Conservation (phyloP, 1,140 invertebrate species). For the Leptinotarsa texana region DNA sequence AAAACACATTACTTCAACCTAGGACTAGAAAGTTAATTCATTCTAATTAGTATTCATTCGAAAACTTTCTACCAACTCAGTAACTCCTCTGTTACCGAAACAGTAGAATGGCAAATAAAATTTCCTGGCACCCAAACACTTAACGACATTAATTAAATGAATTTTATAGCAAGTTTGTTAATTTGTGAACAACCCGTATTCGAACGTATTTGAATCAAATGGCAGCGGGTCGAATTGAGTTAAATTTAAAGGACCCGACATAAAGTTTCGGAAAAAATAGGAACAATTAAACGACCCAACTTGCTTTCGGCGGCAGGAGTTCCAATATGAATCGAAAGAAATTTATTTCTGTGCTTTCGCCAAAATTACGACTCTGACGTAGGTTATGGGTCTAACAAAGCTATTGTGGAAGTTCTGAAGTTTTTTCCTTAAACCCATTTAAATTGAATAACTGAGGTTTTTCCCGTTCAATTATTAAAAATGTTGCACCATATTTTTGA, state of each 20-base stretch:
- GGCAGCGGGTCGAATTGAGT: conserved; percentile 1
- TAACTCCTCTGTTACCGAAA: conserved; percentile 6
- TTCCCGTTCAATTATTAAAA: too few relatives aligned
- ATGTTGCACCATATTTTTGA: too few relatives aligned
- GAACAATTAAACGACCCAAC: conserved; percentile 38
- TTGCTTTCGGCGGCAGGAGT: conserved; percentile 35
- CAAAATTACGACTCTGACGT: conserved; percentile 15
- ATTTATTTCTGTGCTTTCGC: conserved; percentile 13
- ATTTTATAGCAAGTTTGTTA: conserved; percentile 25
- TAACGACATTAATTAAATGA: conserved; percentile 12
- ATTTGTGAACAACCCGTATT: conserved; percentile 31
- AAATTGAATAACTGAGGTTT: too few relatives aligned
- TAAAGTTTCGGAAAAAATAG: conserved; percentile 31
- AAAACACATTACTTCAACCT: too few relatives aligned
- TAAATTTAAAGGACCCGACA: conserved; percentile 29
- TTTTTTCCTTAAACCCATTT: too few relatives aligned
- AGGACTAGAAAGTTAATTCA: too few relatives aligned
- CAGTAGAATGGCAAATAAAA: conserved; percentile 12
- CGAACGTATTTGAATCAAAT: conserved; percentile 7
- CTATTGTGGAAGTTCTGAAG: not conserved
- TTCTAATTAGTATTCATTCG: too few relatives aligned
- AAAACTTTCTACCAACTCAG: not conserved
- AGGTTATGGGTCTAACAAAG: not conserved
- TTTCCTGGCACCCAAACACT: conserved; percentile 13
- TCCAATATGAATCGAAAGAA: conserved; percentile 31